Base-by-base conservation (phyloP, 2,888 invertebrate species). In the Hyposoter didymator region DNA sequence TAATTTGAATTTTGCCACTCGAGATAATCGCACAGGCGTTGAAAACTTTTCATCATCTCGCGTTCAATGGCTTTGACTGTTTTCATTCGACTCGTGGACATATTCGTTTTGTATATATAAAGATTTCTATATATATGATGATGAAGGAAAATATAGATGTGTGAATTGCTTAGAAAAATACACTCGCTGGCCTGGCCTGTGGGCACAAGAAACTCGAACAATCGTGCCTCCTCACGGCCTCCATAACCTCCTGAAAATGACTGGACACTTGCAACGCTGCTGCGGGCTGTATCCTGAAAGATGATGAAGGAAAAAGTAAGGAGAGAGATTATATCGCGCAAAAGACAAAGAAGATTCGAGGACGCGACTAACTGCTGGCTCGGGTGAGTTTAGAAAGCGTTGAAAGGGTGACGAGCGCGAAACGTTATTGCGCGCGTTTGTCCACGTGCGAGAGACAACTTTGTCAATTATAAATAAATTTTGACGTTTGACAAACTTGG, bases 191-290 rank as follows among this genome's bases (percentile, higher is more conserved):
- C 89, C 89, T 93, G 83, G 87, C 92, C 87, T 93, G 93, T 45
- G 90, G 93, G 92, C 97, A 97, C 81, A 93, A 92, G 94, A 97
- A 97, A 89, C 95, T 94, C 66, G 95, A 94, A 94, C 97, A 97
- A 93, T 96, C 96, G 94, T 96, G 95, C 91, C 95, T 95, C 88
- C 96, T 95, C 89, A 97, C 96, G 84, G 97, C 97, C 14, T 96
- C 95, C 96, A 97, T 97, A 75, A 97, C 97, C 93, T 97, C 96
- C 70, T 96, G 95, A 84, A 97, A 95, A 92, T 97, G 97, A 89
- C 95, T 95, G 14, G 96, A 95, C 87, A 97, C 96, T 47, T 95
- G 94, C 10, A 94, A 93, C 28, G 94, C 95, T 89, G 95, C 95
- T 90, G 93, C 95, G 90, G 94, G 96, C 94, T 95, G 96, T 86